Conservation (phyloP, 2,797 vertebrate species). For the Calcarius lapponicus region DNA sequence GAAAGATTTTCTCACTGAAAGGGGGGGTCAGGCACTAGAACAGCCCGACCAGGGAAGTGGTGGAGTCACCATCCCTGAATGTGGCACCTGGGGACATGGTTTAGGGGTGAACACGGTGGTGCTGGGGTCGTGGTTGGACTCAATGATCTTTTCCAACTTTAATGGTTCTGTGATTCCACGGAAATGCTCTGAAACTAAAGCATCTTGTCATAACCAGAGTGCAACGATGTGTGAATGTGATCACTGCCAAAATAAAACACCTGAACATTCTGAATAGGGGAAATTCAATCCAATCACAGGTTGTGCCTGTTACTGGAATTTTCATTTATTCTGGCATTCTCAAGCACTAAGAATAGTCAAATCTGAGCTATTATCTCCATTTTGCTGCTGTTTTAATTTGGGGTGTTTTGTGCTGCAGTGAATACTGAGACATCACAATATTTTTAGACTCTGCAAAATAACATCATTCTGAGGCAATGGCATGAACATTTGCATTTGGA, state of each 20-base stretch:
- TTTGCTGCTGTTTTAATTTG: background rate
- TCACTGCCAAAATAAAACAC: background rate
- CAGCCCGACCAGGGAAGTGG: background rate
- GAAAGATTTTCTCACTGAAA: background rate
- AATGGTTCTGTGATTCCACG: background rate
- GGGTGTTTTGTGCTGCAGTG: background rate
- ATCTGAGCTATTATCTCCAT: background rate
- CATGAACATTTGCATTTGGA: background rate
- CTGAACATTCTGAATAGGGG: background rate
- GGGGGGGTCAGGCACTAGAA: background rate
- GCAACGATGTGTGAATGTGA: background rate
- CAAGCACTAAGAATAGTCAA: background rate
- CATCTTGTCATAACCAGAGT: fast-evolving
- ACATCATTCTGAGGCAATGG: background rate
- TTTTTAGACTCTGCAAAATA: slow-evolving; percentile 6
- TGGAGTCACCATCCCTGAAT: background rate
- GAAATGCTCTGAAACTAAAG: background rate
- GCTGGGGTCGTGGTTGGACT: background rate
- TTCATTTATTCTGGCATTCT: background rate
- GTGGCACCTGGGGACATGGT: background rate
- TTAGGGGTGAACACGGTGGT: fast-evolving
- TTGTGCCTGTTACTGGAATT: background rate
- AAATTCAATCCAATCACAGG: background rate
- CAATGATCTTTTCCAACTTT: background rate
- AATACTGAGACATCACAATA: background rate